Base-by-base conservation (phyloP, 2,888 invertebrate species). In the Andrena fulva region DNA sequence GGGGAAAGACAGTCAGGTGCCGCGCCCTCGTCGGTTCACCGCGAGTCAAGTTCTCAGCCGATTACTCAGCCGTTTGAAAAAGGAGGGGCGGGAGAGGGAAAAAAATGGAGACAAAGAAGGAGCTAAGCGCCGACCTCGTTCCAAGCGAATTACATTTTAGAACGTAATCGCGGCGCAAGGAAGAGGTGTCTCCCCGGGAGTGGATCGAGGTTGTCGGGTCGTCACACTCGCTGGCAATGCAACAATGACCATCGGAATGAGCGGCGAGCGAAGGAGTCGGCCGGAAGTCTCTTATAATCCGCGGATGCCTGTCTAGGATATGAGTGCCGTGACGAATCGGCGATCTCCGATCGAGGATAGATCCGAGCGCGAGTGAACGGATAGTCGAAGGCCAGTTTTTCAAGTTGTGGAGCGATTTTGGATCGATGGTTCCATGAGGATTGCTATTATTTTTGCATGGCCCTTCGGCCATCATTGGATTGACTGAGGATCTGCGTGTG, bases 171-270 rank as follows among this genome's bases (percentile, higher is more conserved):
- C 73, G 75, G 76, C 54, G 87, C 75, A 71, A 69, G 76, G 48
- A 76, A 70, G 64, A 75, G 63, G 66, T 66, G 77, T 77, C 72
- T 85, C 42, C 12, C 33, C n/a, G 70, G 80, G 75, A 78, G 73
- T 82, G 90, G 87, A 92, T 91, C 90, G 91, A 92, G 92, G 91
- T 91, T 92, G 91, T 85, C 90, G 85, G 91, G 91, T 92, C 92
- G 92, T 92, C 92, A 92, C 92, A 91, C 91, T 92, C 89, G 85
- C 87, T 88, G 89, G 90, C 90, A 88, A 86, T 89, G 90, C 90
- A 91, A 92, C 92, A 92, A 92, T 92, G 90, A 92, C 90, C 91
- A 89, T 80, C 76, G 82, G 87, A 86, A 89, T 87, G 88, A 88
- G 84, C 82, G 86, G 54, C 27, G 80, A 78, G 85, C 85, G 85